A percentile compares a stretch with the other conserved stretches of the same genome.
These are phyloP conservation scores for Sylvilagus floridanus DNA, from an alignment of 2,797 vertebrate genomes.

Conservation along the genomic window DNA sequence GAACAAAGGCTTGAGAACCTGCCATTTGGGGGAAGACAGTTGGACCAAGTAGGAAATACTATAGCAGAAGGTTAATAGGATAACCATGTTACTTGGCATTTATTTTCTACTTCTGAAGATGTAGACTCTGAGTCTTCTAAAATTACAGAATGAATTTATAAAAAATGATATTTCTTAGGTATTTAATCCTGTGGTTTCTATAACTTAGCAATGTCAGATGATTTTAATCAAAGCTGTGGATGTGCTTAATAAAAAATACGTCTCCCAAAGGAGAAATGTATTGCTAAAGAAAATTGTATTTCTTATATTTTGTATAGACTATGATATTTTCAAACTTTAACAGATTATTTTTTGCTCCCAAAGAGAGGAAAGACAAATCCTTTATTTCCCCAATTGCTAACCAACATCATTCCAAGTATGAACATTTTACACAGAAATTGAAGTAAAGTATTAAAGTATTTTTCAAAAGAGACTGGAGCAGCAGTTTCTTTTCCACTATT, in stretches of 20 bases:
- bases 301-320: not conserved
- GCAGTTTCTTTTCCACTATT: conserved; percentile 54
- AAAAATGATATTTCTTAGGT: not conserved
- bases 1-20: not conserved
- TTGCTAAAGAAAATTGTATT: not conserved
- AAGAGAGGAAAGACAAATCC: not conserved
- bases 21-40: not conserved
- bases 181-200: not conserved
- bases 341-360: conserved; percentile 9
- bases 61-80: not conserved
- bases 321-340: not conserved
- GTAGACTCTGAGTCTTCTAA: not conserved
- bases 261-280: conserved; percentile 30
- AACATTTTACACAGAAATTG: conserved; percentile 2
- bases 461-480: conserved; percentile 19
- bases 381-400: not conserved
- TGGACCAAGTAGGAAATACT: not conserved
- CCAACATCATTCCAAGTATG: not conserved
- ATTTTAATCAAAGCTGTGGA: conserved; percentile 30
- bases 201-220: not conserved
- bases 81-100: not conserved
- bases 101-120: not conserved
- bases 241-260: not conserved
- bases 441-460: conserved; percentile 19
- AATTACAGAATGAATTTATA: not conserved